Base-by-base conservation (phyloP, 1,140 invertebrate genomes). In the Drosophila littoralis region DNA sequence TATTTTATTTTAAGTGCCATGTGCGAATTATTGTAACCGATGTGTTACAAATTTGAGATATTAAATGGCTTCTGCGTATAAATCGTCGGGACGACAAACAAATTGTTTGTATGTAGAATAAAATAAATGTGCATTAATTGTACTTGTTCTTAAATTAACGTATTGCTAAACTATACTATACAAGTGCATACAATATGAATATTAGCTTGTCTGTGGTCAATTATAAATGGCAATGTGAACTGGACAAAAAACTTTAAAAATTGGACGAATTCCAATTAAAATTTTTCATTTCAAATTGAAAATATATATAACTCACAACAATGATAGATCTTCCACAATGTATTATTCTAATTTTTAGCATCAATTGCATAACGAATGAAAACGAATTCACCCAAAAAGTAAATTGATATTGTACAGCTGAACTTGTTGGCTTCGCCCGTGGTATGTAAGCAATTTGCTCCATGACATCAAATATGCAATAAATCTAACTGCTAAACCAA, bases 401-500 rank as follows among this genome's bases (percentile, higher is more conserved):
- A 28, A 28, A 28, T 50, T 33, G 13, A 36, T 45, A 35, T 7
- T 22, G 12, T 13, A 46, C n/a, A 55, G 66, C 54, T 57, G 13
- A 12, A 50, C 54, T n/a, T 79, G 76, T 59, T 43, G 46, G 38
- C 7, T 38, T 50, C 36, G 42, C 66, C 58, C 72, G 67, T 75
- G 80, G 81, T 72, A 83, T 84, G 48, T 67, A 68, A 63, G 73
- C 80, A 83, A 83, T 83, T 84, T 83, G 81, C 79, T 68, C 75
- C 81, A 84, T 84, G 72, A 63, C 76, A 83, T 83, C 80, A 83
- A 83, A 83, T 76, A 84, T 83, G 76, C 80, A 83, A 83, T 83
- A 83, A 83, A 83, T 83, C 80, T 76, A 83, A 72, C 80, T 83
- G 72, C 76, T 84, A 84, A 84, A 83, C 79, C 81, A 83, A 83